These are phyloP conservation scores for Eublepharis macularius DNA, from an alignment of 2,113 vertebrate species.

Conservation along the genomic window DNA sequence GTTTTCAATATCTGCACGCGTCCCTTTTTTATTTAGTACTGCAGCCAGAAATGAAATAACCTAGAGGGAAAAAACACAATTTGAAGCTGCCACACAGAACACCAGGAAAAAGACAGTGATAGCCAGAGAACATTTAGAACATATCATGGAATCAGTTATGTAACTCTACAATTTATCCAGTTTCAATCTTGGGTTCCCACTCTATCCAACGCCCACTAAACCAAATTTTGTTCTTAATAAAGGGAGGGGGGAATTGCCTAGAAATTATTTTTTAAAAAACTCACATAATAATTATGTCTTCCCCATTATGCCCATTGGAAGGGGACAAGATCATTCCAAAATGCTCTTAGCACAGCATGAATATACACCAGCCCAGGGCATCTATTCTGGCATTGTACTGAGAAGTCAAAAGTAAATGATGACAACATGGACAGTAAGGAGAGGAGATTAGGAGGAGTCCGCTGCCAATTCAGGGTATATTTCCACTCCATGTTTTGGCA, in stretches of 20 bases:
- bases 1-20: conserved; percentile 90
- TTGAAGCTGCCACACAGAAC: conserved; percentile 22
- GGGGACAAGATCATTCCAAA: not conserved
- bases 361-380: not conserved
- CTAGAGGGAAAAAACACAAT: conserved; percentile 66
- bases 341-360: not conserved
- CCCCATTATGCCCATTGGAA: not conserved
- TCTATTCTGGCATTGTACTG: not conserved
- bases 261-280: not conserved
- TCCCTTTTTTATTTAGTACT: conserved; percentile 90
- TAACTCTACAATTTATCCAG: not conserved
- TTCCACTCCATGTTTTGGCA: too few species aligned
- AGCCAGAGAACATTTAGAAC: conserved; percentile 6
- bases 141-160: not conserved
- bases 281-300: too few species aligned
- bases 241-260: not conserved
- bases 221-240: not conserved
- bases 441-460: too few species aligned
- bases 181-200: not conserved
- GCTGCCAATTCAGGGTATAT: too few species aligned
- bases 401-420: not conserved
- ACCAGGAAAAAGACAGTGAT: not conserved
- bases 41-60: conserved; percentile 96
- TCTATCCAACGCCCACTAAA: not conserved
- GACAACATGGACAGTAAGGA: too few species aligned